Evolutionary conservation across 2,888 invertebrate species (phyloP).

Genomic region (Nemurella pictetii): DNA sequence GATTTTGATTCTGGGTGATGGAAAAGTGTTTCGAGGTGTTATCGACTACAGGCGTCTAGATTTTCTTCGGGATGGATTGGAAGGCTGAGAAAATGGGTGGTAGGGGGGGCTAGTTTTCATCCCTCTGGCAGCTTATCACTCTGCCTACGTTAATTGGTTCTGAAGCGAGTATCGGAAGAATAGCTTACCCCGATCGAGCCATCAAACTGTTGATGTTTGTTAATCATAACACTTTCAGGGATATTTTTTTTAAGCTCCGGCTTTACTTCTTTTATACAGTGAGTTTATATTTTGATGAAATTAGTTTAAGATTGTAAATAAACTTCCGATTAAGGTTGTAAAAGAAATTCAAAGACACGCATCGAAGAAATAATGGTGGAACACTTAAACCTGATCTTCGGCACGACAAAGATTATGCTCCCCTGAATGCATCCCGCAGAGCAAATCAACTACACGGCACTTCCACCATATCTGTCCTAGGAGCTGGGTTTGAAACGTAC

Average conservation of each 20-base stretch:
- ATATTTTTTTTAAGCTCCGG: not conserved
- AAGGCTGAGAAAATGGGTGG: not conserved
- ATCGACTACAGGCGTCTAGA: not conserved
- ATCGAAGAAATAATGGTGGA: too few species aligned
- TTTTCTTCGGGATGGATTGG: not conserved
- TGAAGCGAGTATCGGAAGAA: constrained; percentile 27
- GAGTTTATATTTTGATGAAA: not conserved
- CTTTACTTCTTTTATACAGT: not conserved
- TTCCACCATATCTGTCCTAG: not conserved
- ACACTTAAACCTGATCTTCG: too few species aligned
- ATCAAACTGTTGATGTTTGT: constrained; percentile 33
- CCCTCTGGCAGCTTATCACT: constrained; percentile 36
- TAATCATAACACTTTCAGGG: constrained; percentile 30
- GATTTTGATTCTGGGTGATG: constrained; percentile 38
- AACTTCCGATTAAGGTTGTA: not conserved
- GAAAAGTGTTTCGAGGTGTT: constrained; percentile 33
- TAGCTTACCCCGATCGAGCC: not conserved
- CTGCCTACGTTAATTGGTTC: constrained; percentile 37
- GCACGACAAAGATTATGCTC: not conserved
- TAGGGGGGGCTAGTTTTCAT: not conserved
- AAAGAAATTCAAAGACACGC: not conserved
- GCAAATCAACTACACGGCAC: not conserved
- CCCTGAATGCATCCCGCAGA: not conserved
- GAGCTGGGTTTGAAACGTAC: not conserved
- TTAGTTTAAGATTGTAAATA: not conserved